phyloP scores from a whole-genome alignment of 2,113 vertebrate genomes.

The Antigone vipio region DNA sequence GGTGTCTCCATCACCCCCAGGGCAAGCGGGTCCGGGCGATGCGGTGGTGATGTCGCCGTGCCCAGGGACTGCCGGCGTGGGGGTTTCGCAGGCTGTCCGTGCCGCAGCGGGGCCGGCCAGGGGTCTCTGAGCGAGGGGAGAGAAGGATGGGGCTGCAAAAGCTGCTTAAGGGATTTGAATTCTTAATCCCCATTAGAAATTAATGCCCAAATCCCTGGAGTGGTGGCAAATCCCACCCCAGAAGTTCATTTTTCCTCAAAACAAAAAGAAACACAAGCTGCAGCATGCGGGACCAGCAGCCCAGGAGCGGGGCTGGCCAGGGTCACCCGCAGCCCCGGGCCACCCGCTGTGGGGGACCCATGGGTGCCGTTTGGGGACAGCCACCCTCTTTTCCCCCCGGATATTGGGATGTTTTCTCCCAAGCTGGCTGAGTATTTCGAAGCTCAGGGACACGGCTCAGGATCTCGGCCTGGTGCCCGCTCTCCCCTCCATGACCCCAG shows the following conservation, averaged over 20 bases:
- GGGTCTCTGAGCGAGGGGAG: not conserved
- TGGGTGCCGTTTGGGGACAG: rapidly evolving
- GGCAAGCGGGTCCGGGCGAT: no score
- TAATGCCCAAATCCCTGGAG: constrained; percentile 41
- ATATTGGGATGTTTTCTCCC: rapidly evolving
- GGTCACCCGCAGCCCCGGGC: not conserved
- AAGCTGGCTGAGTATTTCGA: not conserved
- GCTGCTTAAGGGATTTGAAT: constrained; percentile 63
- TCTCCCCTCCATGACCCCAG: not conserved
- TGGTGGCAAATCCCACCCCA: constrained; percentile 42
- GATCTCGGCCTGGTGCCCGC: rapidly evolving
- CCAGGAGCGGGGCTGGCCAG: not conserved
- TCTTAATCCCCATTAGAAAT: constrained; percentile 63
- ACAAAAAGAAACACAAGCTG: not conserved
- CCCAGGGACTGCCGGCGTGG: not conserved
- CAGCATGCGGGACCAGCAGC: rapidly evolving
- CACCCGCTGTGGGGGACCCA: rapidly evolving
- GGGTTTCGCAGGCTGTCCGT: not conserved
- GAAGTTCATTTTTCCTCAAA: constrained; percentile 31
- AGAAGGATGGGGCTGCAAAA: constrained; percentile 2
- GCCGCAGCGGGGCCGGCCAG: rapidly evolving
- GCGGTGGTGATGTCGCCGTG: rapidly evolving
- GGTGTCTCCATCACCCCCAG: not conserved
- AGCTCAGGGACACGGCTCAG: rapidly evolving
- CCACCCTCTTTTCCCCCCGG: not conserved